Conservation (phyloP, 2,113 vertebrate species). For the Pitta sordida region DNA sequence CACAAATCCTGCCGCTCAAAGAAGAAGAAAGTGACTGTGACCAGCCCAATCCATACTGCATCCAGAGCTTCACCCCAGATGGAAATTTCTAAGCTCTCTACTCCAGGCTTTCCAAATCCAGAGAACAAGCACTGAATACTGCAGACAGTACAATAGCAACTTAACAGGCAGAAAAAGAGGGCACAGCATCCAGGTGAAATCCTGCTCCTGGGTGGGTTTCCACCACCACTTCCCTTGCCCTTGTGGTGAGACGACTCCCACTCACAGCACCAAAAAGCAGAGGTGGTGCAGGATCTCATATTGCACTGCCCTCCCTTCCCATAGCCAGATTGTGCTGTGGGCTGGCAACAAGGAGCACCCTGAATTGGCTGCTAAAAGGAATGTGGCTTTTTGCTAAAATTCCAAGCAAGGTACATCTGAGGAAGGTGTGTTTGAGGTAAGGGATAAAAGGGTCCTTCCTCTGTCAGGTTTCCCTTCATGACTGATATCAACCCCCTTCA, state of each 20-base stretch:
- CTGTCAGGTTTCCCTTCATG: neutral
- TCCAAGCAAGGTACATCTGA: neutral
- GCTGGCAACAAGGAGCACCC: neutral
- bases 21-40: neutral
- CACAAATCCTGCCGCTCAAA: neutral
- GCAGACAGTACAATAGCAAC: accelerated
- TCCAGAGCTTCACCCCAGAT: neutral
- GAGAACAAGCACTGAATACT: neutral
- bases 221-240: neutral
- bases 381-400: neutral
- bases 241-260: accelerated
- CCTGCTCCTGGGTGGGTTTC: neutral
- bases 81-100: neutral
- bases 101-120: neutral
- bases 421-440: neutral
- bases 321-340: neutral
- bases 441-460: neutral
- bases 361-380: neutral
- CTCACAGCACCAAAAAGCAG: accelerated
- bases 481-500: neutral
- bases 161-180: neutral
- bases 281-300: neutral
- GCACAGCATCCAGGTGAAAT: neutral
- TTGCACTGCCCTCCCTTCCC: neutral
- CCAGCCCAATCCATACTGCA: neutral